Conservation (phyloP, 2,888 invertebrate genomes). For the Eueremaeus valkanovi region DNA sequence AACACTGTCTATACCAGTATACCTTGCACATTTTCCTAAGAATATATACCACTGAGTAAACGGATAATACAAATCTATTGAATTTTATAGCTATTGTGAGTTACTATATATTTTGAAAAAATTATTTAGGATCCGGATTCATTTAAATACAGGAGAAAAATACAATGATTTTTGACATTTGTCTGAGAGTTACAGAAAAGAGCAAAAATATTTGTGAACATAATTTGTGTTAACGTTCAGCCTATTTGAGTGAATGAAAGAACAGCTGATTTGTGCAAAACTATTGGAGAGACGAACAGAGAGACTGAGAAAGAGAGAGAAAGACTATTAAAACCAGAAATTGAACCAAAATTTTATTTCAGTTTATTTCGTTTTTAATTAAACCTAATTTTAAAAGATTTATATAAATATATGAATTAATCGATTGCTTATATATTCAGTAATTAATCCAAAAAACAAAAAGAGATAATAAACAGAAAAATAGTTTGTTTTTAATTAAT, state of each 20-base stretch:
- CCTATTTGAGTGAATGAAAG: neutral
- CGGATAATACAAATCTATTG: no score
- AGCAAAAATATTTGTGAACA: neutral
- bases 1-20: no score
- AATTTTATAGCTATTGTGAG: no score
- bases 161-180: neutral
- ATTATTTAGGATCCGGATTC: no score
- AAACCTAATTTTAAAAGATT: neutral
- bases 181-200: neutral
- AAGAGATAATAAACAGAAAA: neutral
- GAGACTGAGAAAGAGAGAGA: neutral
- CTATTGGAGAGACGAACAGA: neutral
- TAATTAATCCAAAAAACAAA: no score
- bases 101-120: no score
- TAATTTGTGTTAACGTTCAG: neutral
- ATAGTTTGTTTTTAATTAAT: no score
- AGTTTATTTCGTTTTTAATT: neutral
- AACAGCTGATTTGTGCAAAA: slow-evolving; percentile 8
- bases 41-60: no score
- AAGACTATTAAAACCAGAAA: neutral
- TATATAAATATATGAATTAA: neutral
- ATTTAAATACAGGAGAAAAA: no score
- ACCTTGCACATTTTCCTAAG: no score
- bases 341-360: neutral
- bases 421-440: neutral